Conservation (phyloP, 2,797 vertebrate genomes). For the Huso huso region DNA sequence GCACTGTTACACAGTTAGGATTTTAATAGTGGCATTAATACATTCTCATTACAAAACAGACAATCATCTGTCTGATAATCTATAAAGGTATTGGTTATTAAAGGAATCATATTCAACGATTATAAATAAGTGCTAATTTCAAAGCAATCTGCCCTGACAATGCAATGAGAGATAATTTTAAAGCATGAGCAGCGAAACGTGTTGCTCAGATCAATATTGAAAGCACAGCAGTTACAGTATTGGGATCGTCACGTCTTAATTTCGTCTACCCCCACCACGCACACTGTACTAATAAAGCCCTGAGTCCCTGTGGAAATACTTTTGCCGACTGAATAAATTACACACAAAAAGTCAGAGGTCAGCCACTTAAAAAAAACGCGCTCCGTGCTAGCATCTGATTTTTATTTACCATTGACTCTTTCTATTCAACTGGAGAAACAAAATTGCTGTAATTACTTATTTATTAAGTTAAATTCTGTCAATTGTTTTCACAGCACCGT, state of each 20-base stretch:
- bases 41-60: background rate
- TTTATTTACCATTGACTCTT: too few species aligned
- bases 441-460: too few species aligned
- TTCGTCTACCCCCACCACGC: background rate
- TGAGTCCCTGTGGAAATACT: background rate
- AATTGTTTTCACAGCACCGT: too few species aligned
- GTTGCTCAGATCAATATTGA: background rate
- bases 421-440: too few species aligned
- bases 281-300: background rate
- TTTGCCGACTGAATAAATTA: background rate
- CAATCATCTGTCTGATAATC: slow-evolving; percentile 3
- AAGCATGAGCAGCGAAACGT: background rate
- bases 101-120: too few species aligned
- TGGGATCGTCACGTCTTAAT: background rate
- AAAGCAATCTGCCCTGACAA: background rate
- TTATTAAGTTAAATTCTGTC: too few species aligned
- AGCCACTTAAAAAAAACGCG: background rate
- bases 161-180: background rate
- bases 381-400: background rate
- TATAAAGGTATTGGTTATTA: too few species aligned
- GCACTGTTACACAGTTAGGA: too few species aligned
- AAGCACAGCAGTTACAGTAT: background rate
- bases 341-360: background rate
- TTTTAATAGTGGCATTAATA: too few species aligned
- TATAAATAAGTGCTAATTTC: too few species aligned